These are phyloP conservation scores for Mythimna ferrago DNA, from an alignment of 2,888 invertebrate genomes.

Conservation along the genomic window DNA sequence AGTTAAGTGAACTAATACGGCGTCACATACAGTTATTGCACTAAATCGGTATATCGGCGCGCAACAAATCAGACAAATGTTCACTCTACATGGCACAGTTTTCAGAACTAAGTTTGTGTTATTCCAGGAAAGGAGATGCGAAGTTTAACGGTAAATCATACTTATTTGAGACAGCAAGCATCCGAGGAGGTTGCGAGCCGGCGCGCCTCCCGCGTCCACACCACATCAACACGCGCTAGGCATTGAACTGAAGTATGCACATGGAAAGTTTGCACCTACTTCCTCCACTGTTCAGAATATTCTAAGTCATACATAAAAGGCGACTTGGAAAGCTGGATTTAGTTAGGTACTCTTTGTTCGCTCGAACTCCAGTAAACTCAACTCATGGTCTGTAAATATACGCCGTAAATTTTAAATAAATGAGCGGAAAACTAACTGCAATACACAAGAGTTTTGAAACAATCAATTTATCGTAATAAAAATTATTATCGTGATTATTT, in stretches of 20 bases:
- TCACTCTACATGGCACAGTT: conserved; percentile 67
- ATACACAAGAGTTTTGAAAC: conserved; percentile 8
- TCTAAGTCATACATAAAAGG: conserved; percentile 61
- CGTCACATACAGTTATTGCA: conserved; percentile 51
- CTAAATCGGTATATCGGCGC: conserved; percentile 52
- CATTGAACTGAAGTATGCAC: conserved; percentile 57
- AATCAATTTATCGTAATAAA: background rate
- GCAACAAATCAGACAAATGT: conserved; percentile 60
- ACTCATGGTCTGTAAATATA: conserved; percentile 40
- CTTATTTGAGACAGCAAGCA: conserved; percentile 75
- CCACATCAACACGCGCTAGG: conserved; percentile 54
- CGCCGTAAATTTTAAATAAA: conserved; percentile 5
- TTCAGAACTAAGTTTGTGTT: conserved; percentile 74
- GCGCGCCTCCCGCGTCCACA: conserved; percentile 44
- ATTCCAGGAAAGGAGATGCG: conserved; percentile 73
- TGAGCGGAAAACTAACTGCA: conserved; percentile 6
- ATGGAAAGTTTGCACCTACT: conserved; percentile 55
- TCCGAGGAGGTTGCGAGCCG: conserved; percentile 66
- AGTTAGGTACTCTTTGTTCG: conserved; percentile 59
- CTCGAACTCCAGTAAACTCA: conserved; percentile 45
- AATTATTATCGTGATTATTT: background rate
- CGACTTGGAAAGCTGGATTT: conserved; percentile 54
- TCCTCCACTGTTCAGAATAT: conserved; percentile 59
- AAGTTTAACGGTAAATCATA: conserved; percentile 82
- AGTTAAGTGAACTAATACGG: conserved; percentile 35